A percentile compares a stretch with the other conserved stretches of the same genome.
phyloP scores from a whole-genome alignment of 2,113 vertebrate species.

The Sphyrna mokarran region DNA sequence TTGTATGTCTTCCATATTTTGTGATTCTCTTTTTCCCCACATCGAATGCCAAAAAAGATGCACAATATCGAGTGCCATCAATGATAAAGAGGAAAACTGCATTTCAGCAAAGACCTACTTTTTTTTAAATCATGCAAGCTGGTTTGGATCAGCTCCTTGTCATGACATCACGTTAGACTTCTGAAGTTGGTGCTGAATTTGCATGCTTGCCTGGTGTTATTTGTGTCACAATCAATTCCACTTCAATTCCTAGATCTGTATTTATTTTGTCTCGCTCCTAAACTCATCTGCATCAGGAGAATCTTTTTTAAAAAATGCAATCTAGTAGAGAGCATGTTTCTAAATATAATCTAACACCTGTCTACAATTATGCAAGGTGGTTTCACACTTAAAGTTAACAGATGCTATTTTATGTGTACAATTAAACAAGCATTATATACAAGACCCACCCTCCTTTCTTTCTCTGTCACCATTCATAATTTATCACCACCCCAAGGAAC shows the following conservation, averaged over 20 bases:
- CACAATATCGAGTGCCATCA: not conserved
- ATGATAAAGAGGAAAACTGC: not conserved
- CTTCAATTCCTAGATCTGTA: not conserved
- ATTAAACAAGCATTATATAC: not conserved
- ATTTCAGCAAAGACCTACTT: not conserved
- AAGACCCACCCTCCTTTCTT: not conserved
- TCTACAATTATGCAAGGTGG: not conserved
- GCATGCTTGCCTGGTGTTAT: not conserved
- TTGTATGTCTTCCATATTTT: not conserved
- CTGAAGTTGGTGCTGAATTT: not conserved
- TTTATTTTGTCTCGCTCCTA: not conserved
- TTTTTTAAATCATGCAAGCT: not conserved
- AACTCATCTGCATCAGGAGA: not conserved
- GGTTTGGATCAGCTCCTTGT: not conserved
- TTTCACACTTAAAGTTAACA: not conserved
- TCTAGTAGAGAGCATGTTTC: not conserved
- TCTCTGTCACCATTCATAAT: not conserved
- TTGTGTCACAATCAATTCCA: not conserved
- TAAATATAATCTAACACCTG: not conserved
- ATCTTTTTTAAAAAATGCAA: not conserved
- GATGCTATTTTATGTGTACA: not conserved
- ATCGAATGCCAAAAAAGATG: not conserved
- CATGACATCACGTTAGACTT: not conserved
- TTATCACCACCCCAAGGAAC: not conserved
- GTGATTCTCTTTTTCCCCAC: too few relatives aligned